Evolutionary conservation across 1,140 invertebrate genomes (phyloP).

Genomic region (Meteorus sp.): DNA sequence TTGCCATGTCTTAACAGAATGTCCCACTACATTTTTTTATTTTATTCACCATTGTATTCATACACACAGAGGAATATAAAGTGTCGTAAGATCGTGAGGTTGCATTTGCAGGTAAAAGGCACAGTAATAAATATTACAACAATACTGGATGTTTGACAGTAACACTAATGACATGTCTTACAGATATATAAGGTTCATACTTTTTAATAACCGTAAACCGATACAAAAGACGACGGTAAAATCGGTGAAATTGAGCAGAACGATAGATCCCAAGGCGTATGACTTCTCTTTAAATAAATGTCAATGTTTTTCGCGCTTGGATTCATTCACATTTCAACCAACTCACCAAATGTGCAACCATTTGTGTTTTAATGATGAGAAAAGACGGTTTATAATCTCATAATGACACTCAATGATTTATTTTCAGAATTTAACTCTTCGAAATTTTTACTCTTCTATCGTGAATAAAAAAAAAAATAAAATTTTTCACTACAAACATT

Average conservation of each 20-base stretch:
- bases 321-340: constrained; percentile 8
- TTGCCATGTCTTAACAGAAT: too few relatives aligned
- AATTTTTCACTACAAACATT: too few relatives aligned
- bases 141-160: constrained; percentile 41
- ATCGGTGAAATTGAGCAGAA: constrained; percentile 52
- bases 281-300: constrained; percentile 30
- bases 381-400: constrained; percentile 45
- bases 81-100: background rate
- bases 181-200: constrained; percentile 26
- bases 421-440: background rate
- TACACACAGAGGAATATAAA: too few relatives aligned
- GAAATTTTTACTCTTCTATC: too few relatives aligned
- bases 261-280: constrained; percentile 27
- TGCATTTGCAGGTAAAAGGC: background rate
- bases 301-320: constrained; percentile 35
- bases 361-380: constrained; percentile 44
- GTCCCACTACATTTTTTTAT: too few relatives aligned
- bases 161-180: constrained; percentile 40
- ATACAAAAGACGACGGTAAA: constrained; percentile 42
- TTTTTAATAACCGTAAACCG: constrained; percentile 39
- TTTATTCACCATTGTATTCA: background rate
- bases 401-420: constrained; percentile 25
- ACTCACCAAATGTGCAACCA: constrained; percentile 17
- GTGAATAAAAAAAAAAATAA: too few relatives aligned
- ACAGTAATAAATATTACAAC: constrained; percentile 38